These are phyloP conservation scores for Trissolcus japonicus DNA, from an alignment of 2,888 invertebrate species.

Conservation along the genomic window DNA sequence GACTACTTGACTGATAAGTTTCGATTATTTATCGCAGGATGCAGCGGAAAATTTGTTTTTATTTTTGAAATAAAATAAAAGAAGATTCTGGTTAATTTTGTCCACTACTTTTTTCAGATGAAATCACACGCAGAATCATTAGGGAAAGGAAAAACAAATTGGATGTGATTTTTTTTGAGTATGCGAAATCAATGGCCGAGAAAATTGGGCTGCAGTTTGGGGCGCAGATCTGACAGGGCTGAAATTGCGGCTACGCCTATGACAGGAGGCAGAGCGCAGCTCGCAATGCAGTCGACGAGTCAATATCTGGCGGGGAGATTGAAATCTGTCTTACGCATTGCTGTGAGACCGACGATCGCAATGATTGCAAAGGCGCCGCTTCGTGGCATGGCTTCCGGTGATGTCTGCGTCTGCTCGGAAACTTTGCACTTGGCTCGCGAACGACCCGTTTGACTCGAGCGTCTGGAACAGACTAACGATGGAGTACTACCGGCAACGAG, in stretches of 20 bases:
- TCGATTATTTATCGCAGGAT: too few species aligned
- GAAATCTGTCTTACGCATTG: slow-evolving; percentile 61
- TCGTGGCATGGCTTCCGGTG: slow-evolving; percentile 56
- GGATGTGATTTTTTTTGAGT: neutral
- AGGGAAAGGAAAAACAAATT: too few species aligned
- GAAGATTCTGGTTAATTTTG: too few species aligned
- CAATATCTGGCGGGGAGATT: neutral
- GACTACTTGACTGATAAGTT: too few species aligned
- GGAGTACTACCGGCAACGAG: slow-evolving; percentile 61
- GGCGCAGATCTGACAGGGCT: slow-evolving; percentile 30
- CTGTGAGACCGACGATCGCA: slow-evolving; percentile 45
- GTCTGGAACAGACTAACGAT: slow-evolving; percentile 72
- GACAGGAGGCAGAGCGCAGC: slow-evolving; percentile 14
- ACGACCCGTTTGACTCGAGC: slow-evolving; percentile 69
- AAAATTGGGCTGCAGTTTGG: slow-evolving; percentile 25
- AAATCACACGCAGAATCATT: too few species aligned
- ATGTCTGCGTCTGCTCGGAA: slow-evolving; percentile 16
- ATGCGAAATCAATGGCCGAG: neutral
- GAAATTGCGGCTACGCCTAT: slow-evolving; percentile 49
- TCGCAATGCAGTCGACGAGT: neutral
- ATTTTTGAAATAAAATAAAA: too few species aligned
- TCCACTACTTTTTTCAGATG: too few species aligned
- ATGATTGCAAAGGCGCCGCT: slow-evolving; percentile 45
- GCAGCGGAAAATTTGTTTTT: too few species aligned
- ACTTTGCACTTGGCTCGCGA: slow-evolving; percentile 49